Evolutionary conservation across 2,113 vertebrate species (phyloP), one percentile per base, ranked within the genome.

Genomic region (Carassius auratus): DNA sequence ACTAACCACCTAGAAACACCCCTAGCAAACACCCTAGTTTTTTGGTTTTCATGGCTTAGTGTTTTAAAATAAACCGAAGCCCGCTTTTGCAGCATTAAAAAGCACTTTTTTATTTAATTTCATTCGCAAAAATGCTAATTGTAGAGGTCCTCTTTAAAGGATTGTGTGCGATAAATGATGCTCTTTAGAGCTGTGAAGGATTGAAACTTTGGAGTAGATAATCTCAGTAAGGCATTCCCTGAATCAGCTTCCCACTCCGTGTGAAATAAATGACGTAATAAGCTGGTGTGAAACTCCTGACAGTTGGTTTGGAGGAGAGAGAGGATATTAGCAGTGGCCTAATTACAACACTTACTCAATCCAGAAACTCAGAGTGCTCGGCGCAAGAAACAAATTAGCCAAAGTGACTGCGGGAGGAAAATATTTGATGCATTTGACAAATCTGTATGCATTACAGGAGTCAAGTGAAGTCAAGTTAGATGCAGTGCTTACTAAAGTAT

Each of bases 231-330:
- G 68, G 64, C 66, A 73, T 73, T 83, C 68, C 81, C 52, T 33
- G 26, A 57, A 38, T 83, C 19, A 71, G 66, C 52, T 83, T 73
- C 66, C 68, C 68, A 38, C 68, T 83, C 33, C 66, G 57, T 38
- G 81, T 57, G 84, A 83, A 77, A 73, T 81, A 42, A 75, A 81
- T 81, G 85, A 86, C 48, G 78, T 45, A 81, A 81, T 75, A 59
- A 80, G 55, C 38, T 33, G 23, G 68, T 79, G 77, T 45, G 57
- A 81, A 81, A 86, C 33, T 26, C 15, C 42, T n/a, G 45, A 74
- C 85, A 86, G 85, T 61, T 74, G 78, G 66, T 50, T 81, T 7
- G 78, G 52, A 61, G 76, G 61, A 85, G 74, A 69, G 62, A 55
- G 78, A 57, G 81, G 76, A 79, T 81, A 74, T 81, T 26, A 81